Base-by-base conservation (phyloP, 1,140 invertebrate species). In the Drosophila albomicans region DNA sequence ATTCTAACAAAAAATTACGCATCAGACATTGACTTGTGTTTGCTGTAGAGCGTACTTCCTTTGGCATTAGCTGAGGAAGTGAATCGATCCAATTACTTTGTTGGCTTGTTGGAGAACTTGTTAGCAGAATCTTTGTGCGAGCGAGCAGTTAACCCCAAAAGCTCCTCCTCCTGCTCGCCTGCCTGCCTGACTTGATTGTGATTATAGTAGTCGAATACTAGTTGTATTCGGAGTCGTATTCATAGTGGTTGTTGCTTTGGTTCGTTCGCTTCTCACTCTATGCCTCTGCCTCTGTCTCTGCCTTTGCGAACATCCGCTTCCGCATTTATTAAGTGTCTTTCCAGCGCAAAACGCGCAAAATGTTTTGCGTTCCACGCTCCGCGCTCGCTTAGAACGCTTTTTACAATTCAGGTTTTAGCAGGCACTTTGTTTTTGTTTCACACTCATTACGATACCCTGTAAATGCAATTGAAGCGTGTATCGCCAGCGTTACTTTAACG, bases 301-400 rank as follows among this genome's bases (percentile, higher is more conserved):
- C 28, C 48, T 77, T 67, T 72, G 43, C 62, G 88, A 88, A 92
- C 90, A 92, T 92, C 91, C 91, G 91, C 91, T 92, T 92, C 91
- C 91, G 91, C 91, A 92, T 92, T 91, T 92, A 91, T 91, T 85
- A 89, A 89, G 85, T 89, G 86, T 89, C 86, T 89, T 89, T 89
- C 69, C 84, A 86, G 75, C 82, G 77, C 72, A 20, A 16, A 20
- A 49, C 80, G 80, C 78, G 77, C 75, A 80, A 85, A 85, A 80
- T 69, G 82, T 76, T 84, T 78, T 68, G 64, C 79, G 54, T 38
- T 38, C 35, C 30, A 32, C 30, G 30, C 30, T 32, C 30, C 46
- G 58, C 61, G 43, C 32, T 82, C 75, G 82, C 78, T 87, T 86
- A 88, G 84, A 88, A 88, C 84, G 84, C 45, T 89, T 88, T 87